Base-by-base conservation (phyloP, 1,140 invertebrate genomes). In the Cotesia chilonis region DNA sequence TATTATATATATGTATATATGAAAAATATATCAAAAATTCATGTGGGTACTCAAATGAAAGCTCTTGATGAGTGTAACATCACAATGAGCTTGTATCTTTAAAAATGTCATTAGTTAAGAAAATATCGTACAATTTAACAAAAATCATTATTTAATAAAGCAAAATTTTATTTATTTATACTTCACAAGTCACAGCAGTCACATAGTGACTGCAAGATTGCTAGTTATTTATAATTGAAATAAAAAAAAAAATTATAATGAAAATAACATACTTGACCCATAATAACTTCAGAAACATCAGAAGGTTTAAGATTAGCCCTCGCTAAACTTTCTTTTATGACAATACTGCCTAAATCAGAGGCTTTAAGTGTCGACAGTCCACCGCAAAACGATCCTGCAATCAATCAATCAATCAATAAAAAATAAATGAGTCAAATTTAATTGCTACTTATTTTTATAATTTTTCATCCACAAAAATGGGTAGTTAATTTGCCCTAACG, bases 271-370 rank as follows among this genome's bases (percentile, higher is more conserved):
- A 95, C 94, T 87, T 96, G 95, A 37, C 95, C 95, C 77, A 96
- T 83, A 74, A 96, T 93, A n/a, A 96, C 93, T 89, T 96, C 94
- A 57, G 90, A 91, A 36, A 96, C 91, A 83, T 94, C 90, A 41
- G 88, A 83, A 9, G 90, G 84, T 67, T 87, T 80, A 7, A 96
- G 79, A 72, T 89, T 88, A 36, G 90, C 90, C 80, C 92, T 87
- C 57, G 81, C 81, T 7, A 96, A 79, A 52, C 91, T 90, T 84
- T 94, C 94, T 81, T 90, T 90, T 54, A 96, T 94, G 10, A 92
- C 93, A 74, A 92, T 82, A 66, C 90, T 85, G 55, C 95, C 95
- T n/a, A 96, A 83, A 73, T 94, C 92, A 79, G 91, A 89, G 60
- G 92, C 91, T 81, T 90, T 89, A 2, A 94, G 52, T 38, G 88